Evolutionary conservation across 2,797 vertebrate species (phyloP).

Genomic region (Ibycter americanus): DNA sequence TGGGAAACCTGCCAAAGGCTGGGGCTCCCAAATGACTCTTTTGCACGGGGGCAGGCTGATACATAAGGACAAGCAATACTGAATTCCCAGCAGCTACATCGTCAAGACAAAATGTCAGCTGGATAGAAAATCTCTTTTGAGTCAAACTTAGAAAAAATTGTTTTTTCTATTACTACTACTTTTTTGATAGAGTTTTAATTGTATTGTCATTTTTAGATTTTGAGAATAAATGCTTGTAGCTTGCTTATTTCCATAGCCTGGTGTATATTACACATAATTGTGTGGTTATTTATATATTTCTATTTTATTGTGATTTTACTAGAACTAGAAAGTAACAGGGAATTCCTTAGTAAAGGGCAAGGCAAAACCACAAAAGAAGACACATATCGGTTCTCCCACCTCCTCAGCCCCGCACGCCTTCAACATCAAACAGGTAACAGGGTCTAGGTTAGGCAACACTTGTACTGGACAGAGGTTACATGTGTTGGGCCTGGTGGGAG

Average conservation of each 20-base stretch:
- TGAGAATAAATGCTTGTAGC: neutral
- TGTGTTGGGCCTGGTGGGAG: rapidly evolving
- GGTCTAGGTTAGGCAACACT: neutral
- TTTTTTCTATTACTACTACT: neutral
- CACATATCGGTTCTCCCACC: rapidly evolving
- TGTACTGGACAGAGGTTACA: too few species aligned
- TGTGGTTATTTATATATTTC: neutral
- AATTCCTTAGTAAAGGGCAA: neutral
- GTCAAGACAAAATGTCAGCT: neutral
- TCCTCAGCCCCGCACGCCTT: neutral
- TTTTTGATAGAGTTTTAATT: neutral
- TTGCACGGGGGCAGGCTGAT: neutral
- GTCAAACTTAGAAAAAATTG: rapidly evolving
- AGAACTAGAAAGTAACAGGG: neutral
- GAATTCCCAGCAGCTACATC: neutral
- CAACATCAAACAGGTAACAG: too few species aligned
- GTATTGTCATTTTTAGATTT: neutral
- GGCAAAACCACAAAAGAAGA: neutral
- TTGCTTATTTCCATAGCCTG: neutral
- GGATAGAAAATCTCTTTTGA: neutral
- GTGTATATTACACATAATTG: neutral
- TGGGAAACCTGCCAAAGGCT: neutral
- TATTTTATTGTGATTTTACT: neutral
- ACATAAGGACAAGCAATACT: neutral
- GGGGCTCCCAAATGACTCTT: neutral